Base-by-base conservation (phyloP, 2,888 invertebrate species). In the Pristionchus japonicus region DNA sequence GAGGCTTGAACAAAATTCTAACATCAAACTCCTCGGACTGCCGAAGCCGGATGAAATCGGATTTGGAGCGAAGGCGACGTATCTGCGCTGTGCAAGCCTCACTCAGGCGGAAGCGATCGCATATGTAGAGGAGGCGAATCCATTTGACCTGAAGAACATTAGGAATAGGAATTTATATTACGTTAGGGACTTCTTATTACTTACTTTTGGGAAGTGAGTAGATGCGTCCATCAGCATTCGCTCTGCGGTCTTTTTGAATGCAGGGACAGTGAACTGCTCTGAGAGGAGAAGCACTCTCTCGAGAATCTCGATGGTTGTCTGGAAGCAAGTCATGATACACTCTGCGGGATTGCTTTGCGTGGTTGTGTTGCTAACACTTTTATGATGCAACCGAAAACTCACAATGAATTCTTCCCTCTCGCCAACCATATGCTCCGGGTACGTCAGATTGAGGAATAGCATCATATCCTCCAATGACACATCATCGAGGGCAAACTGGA, bases 81-180 rank as follows among this genome's bases (percentile, higher is more conserved):
- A 40, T 77, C 77, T 47, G 43, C n/a, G 77, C 3, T 3, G 77
- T n/a, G 37, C 77, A 77, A n/a, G 77, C 77, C 9, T 77, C 43
- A 27, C 77, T 77, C 2, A 77, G 77, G 15, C 77, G 77, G 27
- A 47, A 77, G 3, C 77, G 77, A 77, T 77, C 77, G n/a, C 43
- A 43, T 9, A 77, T n/a, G 27, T 43, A 47, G 77, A 77, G 77
- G 47, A 40, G 7, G 7, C 77, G 77, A 77, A 47, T 43, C 70
- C 37, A 70, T 15, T 15, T 17, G 23, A 20, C 37, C 70, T 70
- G 70, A n/a, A n/a, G 34, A 67, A 15, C 34, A 17, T 34, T 67
- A 67, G 15, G n/a, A 34, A 67, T 17, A 13, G 4, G 2, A 9
- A 15, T 34, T 34, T 34, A 67, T 52, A 52, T 17, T 52, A 9